These are phyloP conservation scores for Pampusana beccarii DNA, from an alignment of 2,113 vertebrate species.

Conservation along the genomic window DNA sequence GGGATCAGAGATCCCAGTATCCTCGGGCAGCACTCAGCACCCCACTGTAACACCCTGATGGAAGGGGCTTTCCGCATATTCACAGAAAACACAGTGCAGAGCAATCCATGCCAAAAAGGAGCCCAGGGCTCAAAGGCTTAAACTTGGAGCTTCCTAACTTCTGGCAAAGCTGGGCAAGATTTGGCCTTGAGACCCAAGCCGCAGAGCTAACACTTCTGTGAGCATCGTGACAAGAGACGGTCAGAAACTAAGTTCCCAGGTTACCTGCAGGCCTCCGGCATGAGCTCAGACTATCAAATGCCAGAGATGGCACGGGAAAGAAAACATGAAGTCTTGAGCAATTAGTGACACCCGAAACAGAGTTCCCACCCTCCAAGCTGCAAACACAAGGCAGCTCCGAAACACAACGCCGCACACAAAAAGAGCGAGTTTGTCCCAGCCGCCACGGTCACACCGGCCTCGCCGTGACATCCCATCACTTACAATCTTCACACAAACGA, in stretches of 20 bases:
- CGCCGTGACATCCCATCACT: neutral
- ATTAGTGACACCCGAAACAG: neutral
- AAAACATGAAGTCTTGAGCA: neutral
- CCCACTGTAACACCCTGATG: too few species aligned
- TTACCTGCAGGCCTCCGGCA: neutral
- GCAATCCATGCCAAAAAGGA: neutral
- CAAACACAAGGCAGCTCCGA: neutral
- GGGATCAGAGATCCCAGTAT: neutral
- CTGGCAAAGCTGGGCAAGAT: neutral
- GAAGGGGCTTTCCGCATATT: neutral
- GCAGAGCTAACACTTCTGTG: neutral
- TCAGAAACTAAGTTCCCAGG: neutral
- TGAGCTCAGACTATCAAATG: neutral
- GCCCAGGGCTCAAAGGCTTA: neutral
- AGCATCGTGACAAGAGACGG: neutral
- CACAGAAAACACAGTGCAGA: neutral
- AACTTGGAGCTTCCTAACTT: neutral
- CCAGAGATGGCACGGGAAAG: rapidly evolving
- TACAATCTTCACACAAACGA: rapidly evolving
- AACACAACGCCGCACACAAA: rapidly evolving
- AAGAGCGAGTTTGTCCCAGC: neutral
- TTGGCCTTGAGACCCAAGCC: neutral
- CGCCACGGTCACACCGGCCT: rapidly evolving
- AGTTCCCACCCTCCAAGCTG: neutral
- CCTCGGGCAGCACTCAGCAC: neutral